Evolutionary conservation across 1,140 invertebrate species (phyloP).

Genomic region (Apis florea): DNA sequence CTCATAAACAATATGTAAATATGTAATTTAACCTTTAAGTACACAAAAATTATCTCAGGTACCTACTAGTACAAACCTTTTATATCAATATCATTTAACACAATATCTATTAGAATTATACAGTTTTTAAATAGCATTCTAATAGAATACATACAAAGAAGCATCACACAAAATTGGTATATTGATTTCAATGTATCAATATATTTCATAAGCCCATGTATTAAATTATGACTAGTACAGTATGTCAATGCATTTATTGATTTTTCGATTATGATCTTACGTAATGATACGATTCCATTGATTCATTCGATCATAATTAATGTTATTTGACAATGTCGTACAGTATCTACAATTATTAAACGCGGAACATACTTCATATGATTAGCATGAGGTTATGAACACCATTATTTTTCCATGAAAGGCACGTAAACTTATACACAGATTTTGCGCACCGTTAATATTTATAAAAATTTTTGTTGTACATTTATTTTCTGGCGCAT

Average conservation of each 20-base stretch:
- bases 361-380: slow-evolving; percentile 4
- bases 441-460: slow-evolving; percentile 19
- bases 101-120: neutral
- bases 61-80: slow-evolving; percentile 16
- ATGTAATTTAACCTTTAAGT: slow-evolving; percentile 12
- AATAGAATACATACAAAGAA: slow-evolving; percentile 1
- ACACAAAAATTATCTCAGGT: slow-evolving; percentile 10
- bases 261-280: slow-evolving; percentile 22
- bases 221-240: slow-evolving; percentile 48
- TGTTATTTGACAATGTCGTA: slow-evolving; percentile 7
- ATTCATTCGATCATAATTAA: neutral
- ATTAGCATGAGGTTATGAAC: slow-evolving; percentile 51
- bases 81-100: neutral
- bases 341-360: slow-evolving; percentile 24
- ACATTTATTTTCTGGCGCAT: slow-evolving; percentile 15
- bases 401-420: slow-evolving; percentile 64
- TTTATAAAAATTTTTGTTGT: slow-evolving; percentile 18
- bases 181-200: slow-evolving; percentile 30
- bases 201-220: slow-evolving; percentile 29
- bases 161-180: slow-evolving; percentile 12
- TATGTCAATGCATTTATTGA: slow-evolving; percentile 30
- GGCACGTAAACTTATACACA: slow-evolving; percentile 67
- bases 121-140: slow-evolving; percentile 1
- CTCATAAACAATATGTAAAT: neutral
- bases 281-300: slow-evolving; percentile 8